Conservation (phyloP, 23 tunicate species). For the Clavelina lepadiformis region DNA sequence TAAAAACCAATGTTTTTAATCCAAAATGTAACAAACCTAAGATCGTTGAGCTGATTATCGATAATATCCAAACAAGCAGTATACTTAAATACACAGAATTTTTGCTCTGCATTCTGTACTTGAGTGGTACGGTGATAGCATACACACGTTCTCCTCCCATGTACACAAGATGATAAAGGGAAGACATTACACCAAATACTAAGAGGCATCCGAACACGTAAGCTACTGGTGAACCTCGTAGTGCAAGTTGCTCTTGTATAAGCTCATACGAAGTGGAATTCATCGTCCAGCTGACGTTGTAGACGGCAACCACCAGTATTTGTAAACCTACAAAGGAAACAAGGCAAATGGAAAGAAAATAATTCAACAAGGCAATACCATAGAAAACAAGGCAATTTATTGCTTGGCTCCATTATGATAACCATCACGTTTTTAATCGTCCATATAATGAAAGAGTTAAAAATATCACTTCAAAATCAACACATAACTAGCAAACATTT, state of each 20-base stretch:
- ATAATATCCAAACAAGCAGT: background rate
- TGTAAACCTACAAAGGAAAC: slow-evolving; percentile 7
- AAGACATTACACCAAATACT: slow-evolving; percentile 1
- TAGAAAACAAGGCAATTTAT: no score
- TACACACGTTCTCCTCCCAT: slow-evolving; percentile 12
- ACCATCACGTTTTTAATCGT: no score
- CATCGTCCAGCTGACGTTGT: slow-evolving; percentile 2
- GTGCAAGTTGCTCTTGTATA: background rate
- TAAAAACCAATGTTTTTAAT: no score
- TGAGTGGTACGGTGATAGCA: slow-evolving; percentile 6
- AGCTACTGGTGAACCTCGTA: slow-evolving; percentile 5
- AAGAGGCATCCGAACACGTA: background rate
- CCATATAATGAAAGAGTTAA: no score
- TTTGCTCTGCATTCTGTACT: background rate
- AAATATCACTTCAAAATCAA: no score
- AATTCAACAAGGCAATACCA: no score
- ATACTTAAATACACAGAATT: background rate
- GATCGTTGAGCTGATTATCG: no score
- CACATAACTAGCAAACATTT: no score
- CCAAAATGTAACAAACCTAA: no score
- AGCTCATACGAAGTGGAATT: background rate
- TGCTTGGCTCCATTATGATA: no score
- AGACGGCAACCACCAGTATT: background rate
- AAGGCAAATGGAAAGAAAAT: no score
- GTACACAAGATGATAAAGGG: slow-evolving; percentile 1